phyloP scores from a whole-genome alignment of 1,140 invertebrate species.

The Mycetomoellerius zeteki region DNA sequence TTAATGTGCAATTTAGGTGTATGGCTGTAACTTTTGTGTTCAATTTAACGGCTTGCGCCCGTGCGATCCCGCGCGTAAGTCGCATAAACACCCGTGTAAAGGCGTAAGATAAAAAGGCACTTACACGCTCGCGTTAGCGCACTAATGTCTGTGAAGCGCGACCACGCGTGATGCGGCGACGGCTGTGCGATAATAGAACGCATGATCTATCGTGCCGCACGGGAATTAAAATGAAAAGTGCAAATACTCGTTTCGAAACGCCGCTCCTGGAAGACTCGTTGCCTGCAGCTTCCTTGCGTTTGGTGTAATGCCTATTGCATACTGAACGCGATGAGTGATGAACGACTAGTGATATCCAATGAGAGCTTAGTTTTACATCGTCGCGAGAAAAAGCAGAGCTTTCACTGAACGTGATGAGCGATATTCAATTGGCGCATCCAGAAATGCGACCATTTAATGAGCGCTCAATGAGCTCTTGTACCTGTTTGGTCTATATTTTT shows the following conservation, averaged over 20 bases:
- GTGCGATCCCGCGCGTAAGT: conserved; percentile 7
- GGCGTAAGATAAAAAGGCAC: conserved; percentile 48
- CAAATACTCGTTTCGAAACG: conserved; percentile 46
- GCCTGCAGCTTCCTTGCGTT: neutral
- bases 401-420: too few relatives aligned
- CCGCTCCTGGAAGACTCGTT: conserved; percentile 42
- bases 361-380: too few relatives aligned
- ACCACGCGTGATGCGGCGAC: neutral
- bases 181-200: conserved; percentile 42
- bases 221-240: conserved; percentile 45
- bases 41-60: conserved; percentile 41
- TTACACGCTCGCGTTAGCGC: conserved; percentile 41
- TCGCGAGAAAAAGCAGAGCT: too few relatives aligned
- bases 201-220: conserved; percentile 39
- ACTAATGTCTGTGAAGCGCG: conserved; percentile 39
- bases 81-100: conserved; percentile 46
- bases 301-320: neutral
- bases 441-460: too few relatives aligned
- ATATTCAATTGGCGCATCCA: too few relatives aligned
- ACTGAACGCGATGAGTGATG: too few relatives aligned
- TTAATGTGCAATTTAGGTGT: conserved; percentile 55
- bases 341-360: too few relatives aligned
- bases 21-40: conserved; percentile 49
- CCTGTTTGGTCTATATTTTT: too few relatives aligned
- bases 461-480: too few relatives aligned